Conservation (phyloP, 2,797 vertebrate genomes). For the Gobio occitaniae region DNA sequence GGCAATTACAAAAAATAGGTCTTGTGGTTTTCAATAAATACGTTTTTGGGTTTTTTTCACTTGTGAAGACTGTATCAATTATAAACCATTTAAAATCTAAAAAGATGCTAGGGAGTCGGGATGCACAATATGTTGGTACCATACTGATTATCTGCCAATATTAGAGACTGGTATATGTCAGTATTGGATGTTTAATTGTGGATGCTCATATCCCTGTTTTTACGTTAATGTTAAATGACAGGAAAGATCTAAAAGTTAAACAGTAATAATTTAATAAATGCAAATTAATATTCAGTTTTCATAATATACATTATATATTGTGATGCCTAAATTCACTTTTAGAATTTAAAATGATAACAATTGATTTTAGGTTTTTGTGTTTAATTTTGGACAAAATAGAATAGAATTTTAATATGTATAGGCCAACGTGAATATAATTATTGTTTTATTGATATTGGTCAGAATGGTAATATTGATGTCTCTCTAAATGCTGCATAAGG, state of each 20-base stretch:
- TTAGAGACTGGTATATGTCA: background rate
- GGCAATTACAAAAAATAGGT: background rate
- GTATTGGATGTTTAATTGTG: background rate
- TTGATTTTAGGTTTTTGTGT: background rate
- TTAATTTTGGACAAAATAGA: background rate
- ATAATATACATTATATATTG: background rate
- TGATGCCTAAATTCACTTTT: background rate
- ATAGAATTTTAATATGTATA: background rate
- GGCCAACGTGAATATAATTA: background rate
- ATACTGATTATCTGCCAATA: background rate
- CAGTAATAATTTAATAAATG: background rate
- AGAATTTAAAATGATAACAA: background rate
- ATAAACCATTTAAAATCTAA: background rate
- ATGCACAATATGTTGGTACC: background rate
- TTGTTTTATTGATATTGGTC: background rate
- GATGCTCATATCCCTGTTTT: background rate
- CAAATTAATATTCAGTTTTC: background rate
- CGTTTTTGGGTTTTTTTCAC: background rate
- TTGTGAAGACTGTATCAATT: background rate
- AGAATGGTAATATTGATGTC: background rate
- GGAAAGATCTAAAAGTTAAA: background rate
- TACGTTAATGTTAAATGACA: too few species aligned
- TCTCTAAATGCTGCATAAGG: background rate
- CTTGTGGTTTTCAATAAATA: background rate
- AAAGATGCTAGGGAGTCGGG: background rate